Evolutionary conservation across 2,113 vertebrate species (phyloP).

Genomic region (Melanostigma gelatinosum): DNA sequence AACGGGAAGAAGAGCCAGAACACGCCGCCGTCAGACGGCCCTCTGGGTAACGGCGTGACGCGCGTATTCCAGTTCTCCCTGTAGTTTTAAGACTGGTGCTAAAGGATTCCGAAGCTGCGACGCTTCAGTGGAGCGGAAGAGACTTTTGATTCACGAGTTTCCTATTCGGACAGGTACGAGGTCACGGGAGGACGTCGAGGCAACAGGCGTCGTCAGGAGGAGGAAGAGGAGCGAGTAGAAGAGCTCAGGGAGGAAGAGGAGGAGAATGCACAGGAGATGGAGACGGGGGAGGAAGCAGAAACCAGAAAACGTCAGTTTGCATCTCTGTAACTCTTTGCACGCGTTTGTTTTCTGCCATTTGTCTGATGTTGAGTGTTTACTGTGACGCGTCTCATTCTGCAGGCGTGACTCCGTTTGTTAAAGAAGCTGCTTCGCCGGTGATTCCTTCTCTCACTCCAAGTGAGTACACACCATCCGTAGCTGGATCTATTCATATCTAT

Average conservation of each 20-base stretch:
- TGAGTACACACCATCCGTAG: constrained; percentile 69
- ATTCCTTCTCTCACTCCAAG: constrained; percentile 78
- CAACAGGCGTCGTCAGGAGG: constrained; percentile 61
- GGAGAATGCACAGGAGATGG: constrained; percentile 73
- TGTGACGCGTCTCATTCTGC: background rate
- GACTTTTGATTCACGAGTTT: background rate
- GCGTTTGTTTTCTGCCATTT: background rate
- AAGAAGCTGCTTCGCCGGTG: constrained; percentile 76
- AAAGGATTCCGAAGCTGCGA: background rate
- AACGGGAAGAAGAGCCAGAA: constrained; percentile 78
- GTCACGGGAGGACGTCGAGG: constrained; percentile 45
- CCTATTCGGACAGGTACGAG: constrained; percentile 50
- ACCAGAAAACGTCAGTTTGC: constrained; percentile 78
- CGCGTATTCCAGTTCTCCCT: background rate
- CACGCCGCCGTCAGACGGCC: constrained; percentile 65
- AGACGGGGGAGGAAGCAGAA: constrained; percentile 73
- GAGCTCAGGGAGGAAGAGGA: constrained; percentile 73
- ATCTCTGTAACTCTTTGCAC: background rate
- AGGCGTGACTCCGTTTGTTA: constrained; percentile 86
- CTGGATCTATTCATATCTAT: no score
- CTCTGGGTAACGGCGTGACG: constrained; percentile 79
- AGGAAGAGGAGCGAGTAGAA: constrained; percentile 69
- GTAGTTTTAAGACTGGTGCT: background rate
- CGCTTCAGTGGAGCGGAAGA: background rate
- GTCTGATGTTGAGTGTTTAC: background rate